Percentiles rank a stretch among this genome's conserved stretches.
phyloP scores from a whole-genome alignment of 2,888 invertebrate species.

The Antitype chi region DNA sequence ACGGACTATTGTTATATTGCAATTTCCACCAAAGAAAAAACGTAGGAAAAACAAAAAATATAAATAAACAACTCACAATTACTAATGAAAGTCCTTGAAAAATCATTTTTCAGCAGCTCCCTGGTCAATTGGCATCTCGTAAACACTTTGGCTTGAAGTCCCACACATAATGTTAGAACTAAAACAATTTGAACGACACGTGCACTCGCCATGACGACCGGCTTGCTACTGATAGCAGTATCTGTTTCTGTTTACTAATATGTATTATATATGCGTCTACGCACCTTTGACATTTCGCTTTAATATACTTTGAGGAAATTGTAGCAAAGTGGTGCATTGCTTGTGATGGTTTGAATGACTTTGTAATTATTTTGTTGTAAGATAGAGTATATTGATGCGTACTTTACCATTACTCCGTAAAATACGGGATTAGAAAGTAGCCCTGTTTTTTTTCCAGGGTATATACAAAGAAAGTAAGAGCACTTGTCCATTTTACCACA shows the following conservation, averaged over 20 bases:
- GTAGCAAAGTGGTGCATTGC: slow-evolving; percentile 26
- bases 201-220: slow-evolving; percentile 76
- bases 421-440: neutral
- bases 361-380: neutral
- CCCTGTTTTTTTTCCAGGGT: neutral
- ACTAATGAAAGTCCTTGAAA: slow-evolving; percentile 92
- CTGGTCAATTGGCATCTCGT: slow-evolving; percentile 93
- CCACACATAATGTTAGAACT: slow-evolving; percentile 72
- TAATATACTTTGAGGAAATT: slow-evolving; percentile 67
- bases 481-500: neutral
- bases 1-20: neutral
- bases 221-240: slow-evolving; percentile 75
- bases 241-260: slow-evolving; percentile 66
- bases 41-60: neutral
- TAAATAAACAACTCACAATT: slow-evolving; percentile 91
- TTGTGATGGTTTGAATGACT: slow-evolving; percentile 33
- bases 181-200: slow-evolving; percentile 72
- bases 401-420: neutral
- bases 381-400: neutral
- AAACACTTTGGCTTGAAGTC: slow-evolving; percentile 89
- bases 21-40: neutral
- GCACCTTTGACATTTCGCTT: slow-evolving; percentile 76
- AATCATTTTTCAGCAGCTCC: slow-evolving; percentile 91
- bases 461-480: neutral
- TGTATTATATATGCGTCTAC: slow-evolving; percentile 73